phyloP scores from a whole-genome alignment of 1,140 invertebrate genomes.

The Eupristina koningsbergeri region DNA sequence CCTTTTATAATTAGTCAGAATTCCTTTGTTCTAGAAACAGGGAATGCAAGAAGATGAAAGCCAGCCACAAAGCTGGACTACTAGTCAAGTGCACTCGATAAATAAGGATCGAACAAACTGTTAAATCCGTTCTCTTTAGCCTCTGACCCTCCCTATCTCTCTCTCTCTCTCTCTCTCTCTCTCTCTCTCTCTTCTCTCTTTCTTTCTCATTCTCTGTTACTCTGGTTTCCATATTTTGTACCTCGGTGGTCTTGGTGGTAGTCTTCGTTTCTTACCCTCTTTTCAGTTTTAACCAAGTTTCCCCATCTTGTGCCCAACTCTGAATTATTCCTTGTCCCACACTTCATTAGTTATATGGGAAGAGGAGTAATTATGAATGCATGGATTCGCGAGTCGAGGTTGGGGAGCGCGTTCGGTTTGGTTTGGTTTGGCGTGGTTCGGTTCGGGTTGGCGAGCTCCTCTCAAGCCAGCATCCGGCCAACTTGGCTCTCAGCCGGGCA shows the following conservation, averaged over 20 bases:
- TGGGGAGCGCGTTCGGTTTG: neutral
- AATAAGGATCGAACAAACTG: conserved; percentile 23
- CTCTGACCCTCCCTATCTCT: neutral
- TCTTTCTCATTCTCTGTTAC: too few relatives aligned
- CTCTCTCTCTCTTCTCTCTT: neutral
- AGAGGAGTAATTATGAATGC: conserved; percentile 36
- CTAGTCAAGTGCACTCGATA: neutral
- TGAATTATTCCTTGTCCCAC: too few relatives aligned
- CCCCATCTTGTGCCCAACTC: too few relatives aligned
- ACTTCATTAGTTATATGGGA: conserved; percentile 13
- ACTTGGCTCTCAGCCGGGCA: neutral
- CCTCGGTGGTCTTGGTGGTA: too few relatives aligned
- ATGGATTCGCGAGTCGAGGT: conserved; percentile 15
- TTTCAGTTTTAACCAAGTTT: too few relatives aligned
- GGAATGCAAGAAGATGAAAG: neutral
- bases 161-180: neutral
- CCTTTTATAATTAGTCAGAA: conserved; percentile 12
- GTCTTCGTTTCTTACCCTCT: too few relatives aligned
- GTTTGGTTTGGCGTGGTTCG: too few relatives aligned
- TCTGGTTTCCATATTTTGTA: too few relatives aligned
- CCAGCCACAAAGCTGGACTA: neutral
- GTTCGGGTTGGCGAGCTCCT: neutral
- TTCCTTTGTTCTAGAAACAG: neutral
- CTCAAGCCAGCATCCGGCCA: neutral
- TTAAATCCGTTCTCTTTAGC: neutral